Conservation (phyloP, 2,113 vertebrate genomes). For the Microtus ochrogaster region DNA sequence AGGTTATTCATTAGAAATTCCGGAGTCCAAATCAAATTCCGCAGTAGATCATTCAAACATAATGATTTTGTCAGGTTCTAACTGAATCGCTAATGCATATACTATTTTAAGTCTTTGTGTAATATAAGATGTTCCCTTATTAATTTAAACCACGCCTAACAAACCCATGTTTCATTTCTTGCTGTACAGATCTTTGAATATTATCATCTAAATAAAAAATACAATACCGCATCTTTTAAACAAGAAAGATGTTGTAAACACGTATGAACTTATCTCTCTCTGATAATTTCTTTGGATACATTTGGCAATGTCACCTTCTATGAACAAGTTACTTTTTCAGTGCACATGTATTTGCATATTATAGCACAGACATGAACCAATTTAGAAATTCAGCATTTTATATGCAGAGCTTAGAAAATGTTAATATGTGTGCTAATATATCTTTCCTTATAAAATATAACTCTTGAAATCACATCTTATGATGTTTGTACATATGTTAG, state of each 20-base stretch:
- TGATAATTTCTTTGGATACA: background rate
- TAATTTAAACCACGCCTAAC: constrained; percentile 45
- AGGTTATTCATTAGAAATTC: constrained; percentile 78
- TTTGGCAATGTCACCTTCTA: background rate
- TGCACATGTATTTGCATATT: background rate
- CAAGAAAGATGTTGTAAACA: background rate
- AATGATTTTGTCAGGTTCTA: constrained; percentile 74
- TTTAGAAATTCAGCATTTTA: background rate
- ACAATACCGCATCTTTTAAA: background rate
- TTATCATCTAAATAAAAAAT: background rate
- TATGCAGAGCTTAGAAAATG: background rate
- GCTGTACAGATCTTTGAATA: background rate
- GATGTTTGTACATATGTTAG: background rate
- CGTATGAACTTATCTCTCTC: background rate
- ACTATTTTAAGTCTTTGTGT: constrained; percentile 71
- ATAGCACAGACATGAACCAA: background rate
- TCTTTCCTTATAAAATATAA: background rate
- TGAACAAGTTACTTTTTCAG: constrained; percentile 28
- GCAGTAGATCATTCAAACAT: constrained; percentile 59
- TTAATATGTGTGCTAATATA: background rate
- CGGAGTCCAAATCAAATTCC: constrained; percentile 34
- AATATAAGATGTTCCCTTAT: constrained; percentile 5
- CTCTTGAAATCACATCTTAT: background rate
- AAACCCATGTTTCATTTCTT: background rate
- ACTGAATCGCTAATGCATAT: constrained; percentile 45